Percentiles rank a stretch among this genome's conserved stretches.
phyloP scores from a whole-genome alignment of 2,797 vertebrate genomes.

The Valencia hispanica region DNA sequence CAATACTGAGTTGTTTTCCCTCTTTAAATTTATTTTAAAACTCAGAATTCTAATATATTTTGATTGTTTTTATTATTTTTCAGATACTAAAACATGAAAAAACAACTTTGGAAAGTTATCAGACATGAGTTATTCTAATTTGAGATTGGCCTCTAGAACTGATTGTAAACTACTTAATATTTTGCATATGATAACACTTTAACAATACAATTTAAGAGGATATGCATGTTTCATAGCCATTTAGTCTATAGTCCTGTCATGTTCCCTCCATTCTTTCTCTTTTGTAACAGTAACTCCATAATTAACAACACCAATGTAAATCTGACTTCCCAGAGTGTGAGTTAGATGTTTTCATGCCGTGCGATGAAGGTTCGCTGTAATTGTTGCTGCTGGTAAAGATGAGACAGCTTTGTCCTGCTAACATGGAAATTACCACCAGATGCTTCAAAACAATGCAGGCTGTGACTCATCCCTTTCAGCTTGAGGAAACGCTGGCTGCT shows the following conservation, averaged over 20 bases:
- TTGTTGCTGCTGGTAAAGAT: slow-evolving; percentile 63
- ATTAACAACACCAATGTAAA: slow-evolving; percentile 10
- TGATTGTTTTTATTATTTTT: too few relatives aligned
- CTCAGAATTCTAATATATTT: too few relatives aligned
- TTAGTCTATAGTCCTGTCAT: not conserved
- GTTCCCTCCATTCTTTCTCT: not conserved
- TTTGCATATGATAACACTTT: not conserved
- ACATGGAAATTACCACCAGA: slow-evolving; percentile 66
- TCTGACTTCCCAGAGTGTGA: slow-evolving; percentile 13
- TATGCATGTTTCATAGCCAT: not conserved
- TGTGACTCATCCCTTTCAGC: slow-evolving; percentile 62
- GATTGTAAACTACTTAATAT: not conserved
- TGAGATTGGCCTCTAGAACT: not conserved
- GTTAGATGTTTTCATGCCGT: slow-evolving; percentile 38
- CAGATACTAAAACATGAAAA: too few relatives aligned
- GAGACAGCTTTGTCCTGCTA: slow-evolving; percentile 58
- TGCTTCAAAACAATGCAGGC: slow-evolving; percentile 60
- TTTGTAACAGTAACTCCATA: not conserved
- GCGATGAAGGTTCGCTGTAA: slow-evolving; percentile 43
- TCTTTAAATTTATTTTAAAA: not conserved
- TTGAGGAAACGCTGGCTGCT: slow-evolving; percentile 51
- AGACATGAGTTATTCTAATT: too few relatives aligned
- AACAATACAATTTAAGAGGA: not conserved
- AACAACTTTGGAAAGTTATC: too few relatives aligned
- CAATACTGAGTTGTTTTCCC: not conserved